phyloP scores from a whole-genome alignment of 2,113 vertebrate genomes.

The Sapayoa aenigma region DNA sequence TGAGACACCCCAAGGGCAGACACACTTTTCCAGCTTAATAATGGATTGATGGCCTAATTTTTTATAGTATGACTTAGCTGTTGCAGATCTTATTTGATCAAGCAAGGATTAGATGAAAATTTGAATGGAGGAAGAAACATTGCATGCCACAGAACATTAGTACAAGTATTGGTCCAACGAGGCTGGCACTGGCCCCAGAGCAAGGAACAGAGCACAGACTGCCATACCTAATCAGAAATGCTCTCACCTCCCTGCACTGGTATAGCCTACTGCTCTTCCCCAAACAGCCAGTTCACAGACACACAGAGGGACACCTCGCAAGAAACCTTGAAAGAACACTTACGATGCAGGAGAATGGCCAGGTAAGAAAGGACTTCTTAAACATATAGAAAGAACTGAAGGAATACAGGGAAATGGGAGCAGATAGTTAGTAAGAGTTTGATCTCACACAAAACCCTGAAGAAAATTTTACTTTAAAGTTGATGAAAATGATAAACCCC shows the following conservation, averaged over 20 bases:
- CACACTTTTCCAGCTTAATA: constrained; percentile 27
- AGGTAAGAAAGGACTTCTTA: neutral
- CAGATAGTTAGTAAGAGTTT: neutral
- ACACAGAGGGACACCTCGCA: accelerated
- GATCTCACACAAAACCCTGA: neutral
- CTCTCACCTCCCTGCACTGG: neutral
- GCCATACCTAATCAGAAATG: neutral
- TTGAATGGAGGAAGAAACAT: neutral
- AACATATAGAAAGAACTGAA: neutral
- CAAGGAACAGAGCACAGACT: neutral
- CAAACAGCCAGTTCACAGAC: neutral
- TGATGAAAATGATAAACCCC: neutral
- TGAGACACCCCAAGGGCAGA: neutral
- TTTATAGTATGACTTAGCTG: constrained; percentile 51
- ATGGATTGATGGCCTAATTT: constrained; percentile 55
- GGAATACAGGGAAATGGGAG: neutral
- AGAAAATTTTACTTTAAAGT: neutral
- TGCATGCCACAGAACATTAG: constrained; percentile 41
- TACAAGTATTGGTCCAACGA: neutral
- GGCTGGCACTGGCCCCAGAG: constrained; percentile 28
- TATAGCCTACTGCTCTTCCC: neutral
- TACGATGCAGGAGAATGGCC: neutral
- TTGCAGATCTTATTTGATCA: constrained; percentile 48
- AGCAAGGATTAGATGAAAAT: constrained; percentile 24
- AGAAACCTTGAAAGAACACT: neutral